Conservation (phyloP, 2,888 invertebrate species). For the Hemistola chrysoprasaria region DNA sequence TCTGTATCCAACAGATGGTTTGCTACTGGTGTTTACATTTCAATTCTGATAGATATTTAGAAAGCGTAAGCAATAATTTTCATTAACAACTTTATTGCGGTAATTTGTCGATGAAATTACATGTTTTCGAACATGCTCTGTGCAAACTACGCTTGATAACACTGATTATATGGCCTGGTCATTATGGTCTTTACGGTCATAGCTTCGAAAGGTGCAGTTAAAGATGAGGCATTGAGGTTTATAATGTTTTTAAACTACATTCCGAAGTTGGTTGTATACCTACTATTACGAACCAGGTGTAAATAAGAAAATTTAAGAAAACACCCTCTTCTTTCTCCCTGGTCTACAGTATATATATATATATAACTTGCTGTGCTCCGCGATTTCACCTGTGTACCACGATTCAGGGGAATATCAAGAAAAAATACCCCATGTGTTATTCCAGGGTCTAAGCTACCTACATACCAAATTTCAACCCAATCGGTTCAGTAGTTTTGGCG, state of each 20-base stretch:
- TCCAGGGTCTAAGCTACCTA: no score
- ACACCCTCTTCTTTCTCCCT: no score
- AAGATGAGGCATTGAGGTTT: not conserved
- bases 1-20: constrained; percentile 11
- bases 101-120: constrained; percentile 28
- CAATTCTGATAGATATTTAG: constrained; percentile 25
- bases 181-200: constrained; percentile 10
- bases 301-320: no score
- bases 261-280: constrained; percentile 9
- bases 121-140: constrained; percentile 23
- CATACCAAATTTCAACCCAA: no score
- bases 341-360: no score
- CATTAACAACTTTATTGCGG: constrained; percentile 23
- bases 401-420: no score
- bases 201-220: constrained; percentile 15
- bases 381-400: no score
- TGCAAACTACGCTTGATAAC: constrained; percentile 24
- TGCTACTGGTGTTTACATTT: constrained; percentile 20
- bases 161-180: constrained; percentile 24
- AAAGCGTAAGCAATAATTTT: constrained; percentile 30
- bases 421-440: no score
- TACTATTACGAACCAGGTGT: no score
- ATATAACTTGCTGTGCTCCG: no score
- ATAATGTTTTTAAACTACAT: constrained; percentile 7
- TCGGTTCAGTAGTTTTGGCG: no score